Evolutionary conservation across 1,140 invertebrate genomes (phyloP).

Genomic region (Euwallacea similis): DNA sequence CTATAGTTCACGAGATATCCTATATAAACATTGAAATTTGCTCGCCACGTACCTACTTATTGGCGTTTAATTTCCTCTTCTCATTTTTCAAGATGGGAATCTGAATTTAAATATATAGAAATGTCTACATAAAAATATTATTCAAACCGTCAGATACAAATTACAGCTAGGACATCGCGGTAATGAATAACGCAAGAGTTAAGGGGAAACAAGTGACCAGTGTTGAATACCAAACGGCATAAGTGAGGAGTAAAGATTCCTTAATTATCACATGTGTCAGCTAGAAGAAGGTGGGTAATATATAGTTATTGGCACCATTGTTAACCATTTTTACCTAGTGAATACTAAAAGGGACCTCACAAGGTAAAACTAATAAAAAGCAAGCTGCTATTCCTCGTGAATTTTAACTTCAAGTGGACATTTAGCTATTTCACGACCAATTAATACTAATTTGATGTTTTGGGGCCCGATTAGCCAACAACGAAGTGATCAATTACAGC

Average conservation of each 20-base stretch:
- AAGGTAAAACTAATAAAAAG: conserved; percentile 24
- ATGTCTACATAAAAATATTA: conserved; percentile 12
- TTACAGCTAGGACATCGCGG: conserved; percentile 47
- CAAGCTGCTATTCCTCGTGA: conserved; percentile 12
- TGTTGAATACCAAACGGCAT: conserved; percentile 45
- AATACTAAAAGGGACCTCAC: conserved; percentile 50
- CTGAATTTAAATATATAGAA: too few relatives aligned
- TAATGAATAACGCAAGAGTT: conserved; percentile 50
- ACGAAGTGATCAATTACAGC: too few relatives aligned
- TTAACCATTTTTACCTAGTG: conserved; percentile 47
- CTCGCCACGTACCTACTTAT: too few relatives aligned
- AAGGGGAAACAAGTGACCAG: conserved; percentile 42
- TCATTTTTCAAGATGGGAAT: too few relatives aligned
- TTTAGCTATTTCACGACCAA: conserved; percentile 8
- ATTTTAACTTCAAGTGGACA: conserved; percentile 17
- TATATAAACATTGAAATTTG: too few relatives aligned
- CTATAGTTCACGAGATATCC: too few relatives aligned
- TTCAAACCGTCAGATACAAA: conserved; percentile 50
- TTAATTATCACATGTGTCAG: conserved; percentile 45
- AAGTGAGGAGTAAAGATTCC: conserved; percentile 47
- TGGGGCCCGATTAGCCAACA: too few relatives aligned
- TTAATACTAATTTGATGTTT: too few relatives aligned
- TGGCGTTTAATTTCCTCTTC: too few relatives aligned
- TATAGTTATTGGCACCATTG: conserved; percentile 51
- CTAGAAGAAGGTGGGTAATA: conserved; percentile 49